Evolutionary conservation across 2,888 invertebrate species (phyloP).

Genomic region (Cheilosia vernalis): DNA sequence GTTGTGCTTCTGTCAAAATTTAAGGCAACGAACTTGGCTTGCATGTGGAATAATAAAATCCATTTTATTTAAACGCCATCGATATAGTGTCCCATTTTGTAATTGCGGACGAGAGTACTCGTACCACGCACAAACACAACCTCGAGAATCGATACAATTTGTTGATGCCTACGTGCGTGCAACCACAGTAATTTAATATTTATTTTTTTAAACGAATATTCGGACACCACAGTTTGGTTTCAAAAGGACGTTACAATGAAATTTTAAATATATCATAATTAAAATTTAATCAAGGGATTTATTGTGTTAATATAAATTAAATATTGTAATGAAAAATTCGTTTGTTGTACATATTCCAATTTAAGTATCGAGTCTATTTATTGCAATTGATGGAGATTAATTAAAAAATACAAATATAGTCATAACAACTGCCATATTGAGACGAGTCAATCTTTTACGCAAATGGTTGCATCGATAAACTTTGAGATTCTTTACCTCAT

Average conservation of each 20-base stretch:
- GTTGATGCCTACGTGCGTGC: background rate
- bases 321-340: background rate
- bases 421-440: slow-evolving; percentile 38
- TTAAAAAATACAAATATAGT: slow-evolving; percentile 40
- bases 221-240: background rate
- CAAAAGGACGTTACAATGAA: slow-evolving; percentile 1
- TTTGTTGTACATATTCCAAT: background rate
- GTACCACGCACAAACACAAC: background rate
- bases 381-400: slow-evolving; percentile 24
- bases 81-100: background rate
- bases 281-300: slow-evolving; percentile 29
- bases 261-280: slow-evolving; percentile 37
- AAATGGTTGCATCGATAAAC: slow-evolving; percentile 45
- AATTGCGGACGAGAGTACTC: background rate
- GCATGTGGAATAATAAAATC: too few relatives aligned
- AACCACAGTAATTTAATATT: background rate
- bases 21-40: too few relatives aligned
- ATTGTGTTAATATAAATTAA: slow-evolving; percentile 32
- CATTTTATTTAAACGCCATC: too few relatives aligned
- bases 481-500: slow-evolving; percentile 56
- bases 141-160: background rate
- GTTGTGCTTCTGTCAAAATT: background rate
- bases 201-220: background rate
- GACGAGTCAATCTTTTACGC: slow-evolving; percentile 40
- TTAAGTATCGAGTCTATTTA: background rate